These are phyloP conservation scores for Microctenopoma steveboyesi DNA, from an alignment of 2,797 vertebrate species.

Conservation along the genomic window DNA sequence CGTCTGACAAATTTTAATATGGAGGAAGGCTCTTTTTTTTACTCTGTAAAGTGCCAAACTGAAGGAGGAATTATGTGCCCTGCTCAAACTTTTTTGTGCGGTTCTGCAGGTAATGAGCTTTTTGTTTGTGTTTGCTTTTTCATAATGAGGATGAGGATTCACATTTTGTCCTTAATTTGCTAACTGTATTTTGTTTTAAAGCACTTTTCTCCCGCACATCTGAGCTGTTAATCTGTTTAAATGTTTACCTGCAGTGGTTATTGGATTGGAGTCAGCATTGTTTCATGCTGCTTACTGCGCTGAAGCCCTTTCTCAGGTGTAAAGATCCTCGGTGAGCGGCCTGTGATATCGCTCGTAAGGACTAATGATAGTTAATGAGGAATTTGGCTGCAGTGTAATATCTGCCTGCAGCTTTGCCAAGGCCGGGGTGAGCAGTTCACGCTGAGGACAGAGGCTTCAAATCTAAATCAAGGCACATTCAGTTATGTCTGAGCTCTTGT, in stretches of 20 bases:
- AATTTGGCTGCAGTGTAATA: constrained; percentile 63
- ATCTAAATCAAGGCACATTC: constrained; percentile 37
- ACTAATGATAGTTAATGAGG: constrained; percentile 71
- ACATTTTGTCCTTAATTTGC: neutral
- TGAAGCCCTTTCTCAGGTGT: constrained; percentile 53
- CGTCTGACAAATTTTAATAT: constrained; percentile 23
- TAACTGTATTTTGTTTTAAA: constrained; percentile 15
- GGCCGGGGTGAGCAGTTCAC: constrained; percentile 55
- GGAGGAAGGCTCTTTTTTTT: neutral
- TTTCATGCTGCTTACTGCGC: constrained; percentile 30
- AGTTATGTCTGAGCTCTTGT: constrained; percentile 13
- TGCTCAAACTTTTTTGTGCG: constrained; percentile 24
- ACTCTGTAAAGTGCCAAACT: constrained; percentile 23
- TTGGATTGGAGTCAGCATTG: constrained; percentile 50
- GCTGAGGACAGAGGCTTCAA: constrained; percentile 51
- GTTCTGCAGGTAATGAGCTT: neutral
- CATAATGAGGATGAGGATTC: neutral
- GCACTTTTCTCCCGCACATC: constrained; percentile 17
- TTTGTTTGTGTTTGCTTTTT: neutral
- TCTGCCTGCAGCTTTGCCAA: constrained; percentile 52
- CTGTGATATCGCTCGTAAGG: constrained; percentile 47
- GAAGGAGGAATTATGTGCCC: constrained; percentile 5
- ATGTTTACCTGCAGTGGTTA: constrained; percentile 61
- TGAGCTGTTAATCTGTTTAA: constrained; percentile 70
- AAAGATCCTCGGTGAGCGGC: constrained; percentile 52